Base-by-base conservation (phyloP, 2,797 vertebrate genomes). In the Enteromius afrohamiltoni region DNA sequence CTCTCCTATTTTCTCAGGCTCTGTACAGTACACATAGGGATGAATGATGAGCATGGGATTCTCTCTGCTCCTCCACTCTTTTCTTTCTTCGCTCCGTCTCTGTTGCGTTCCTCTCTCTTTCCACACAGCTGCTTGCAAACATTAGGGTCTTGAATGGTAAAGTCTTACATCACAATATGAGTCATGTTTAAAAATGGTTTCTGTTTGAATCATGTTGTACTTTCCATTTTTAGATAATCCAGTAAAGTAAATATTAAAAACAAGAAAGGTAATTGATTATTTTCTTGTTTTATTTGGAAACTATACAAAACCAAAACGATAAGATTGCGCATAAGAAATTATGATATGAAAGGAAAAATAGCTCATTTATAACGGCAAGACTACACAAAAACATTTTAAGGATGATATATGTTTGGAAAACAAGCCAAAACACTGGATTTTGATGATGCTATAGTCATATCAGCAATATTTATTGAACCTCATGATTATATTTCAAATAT, bases 1-100 rank as follows among this genome's bases (percentile, higher is more conserved):
- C 79, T 84, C 45, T 77, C 26, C 65, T 69, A 71, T 75, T 64
- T 80, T 60, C 68, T 80, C 73, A 64, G 23, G 16, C 77, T 84
- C 51, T 70, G 55, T 31, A 29, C 29, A 31, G 37, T 81, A 71
- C 45, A 77, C 29, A 51, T 53, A 14, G 64, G 68, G 51, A 65
- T 71, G 82, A 86, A 84, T 67, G 79, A 82, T 68, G 64, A 80
- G 64, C 10, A 71, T 53, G 21, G 34, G 53, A 82, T 71, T 82
- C 76, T 82, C 60, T 47, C 31, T 62, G 21, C 29, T 21, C 16
- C 60, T 49, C 14, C 23, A 17, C 19, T 82, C n/a, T 29, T 55
- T 68, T 19, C 34, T 51, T 31, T 81, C 26, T 53, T 76, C 64
- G 29, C 53, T 47, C 26, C 3, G 11, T 8, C 42, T 34, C 10